These are phyloP conservation scores for Steinernema khuongi DNA, from an alignment of 1,140 invertebrate genomes.

Conservation along the genomic window DNA sequence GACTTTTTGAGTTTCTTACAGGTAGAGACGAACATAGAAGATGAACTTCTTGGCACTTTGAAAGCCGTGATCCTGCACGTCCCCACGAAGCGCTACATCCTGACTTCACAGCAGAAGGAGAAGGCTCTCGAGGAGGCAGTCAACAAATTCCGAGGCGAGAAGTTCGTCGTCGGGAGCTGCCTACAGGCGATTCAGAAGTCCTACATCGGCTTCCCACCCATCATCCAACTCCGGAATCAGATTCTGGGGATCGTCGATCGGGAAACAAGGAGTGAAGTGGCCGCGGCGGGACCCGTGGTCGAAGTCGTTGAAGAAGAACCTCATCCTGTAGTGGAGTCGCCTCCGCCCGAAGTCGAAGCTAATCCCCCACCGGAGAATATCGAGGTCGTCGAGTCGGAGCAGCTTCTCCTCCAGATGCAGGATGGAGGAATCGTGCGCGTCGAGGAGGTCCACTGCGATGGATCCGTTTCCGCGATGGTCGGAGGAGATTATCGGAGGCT, in stretches of 20 bases:
- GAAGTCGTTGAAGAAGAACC: background rate
- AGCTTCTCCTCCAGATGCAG: background rate
- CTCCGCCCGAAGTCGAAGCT: background rate
- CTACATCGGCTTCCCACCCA: background rate
- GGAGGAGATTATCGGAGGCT: background rate
- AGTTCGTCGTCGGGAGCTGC: conserved; percentile 1
- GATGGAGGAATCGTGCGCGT: background rate
- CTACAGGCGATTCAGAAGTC: background rate
- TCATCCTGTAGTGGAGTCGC: background rate
- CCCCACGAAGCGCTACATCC: background rate
- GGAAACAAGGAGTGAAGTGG: no score
- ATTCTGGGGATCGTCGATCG: background rate
- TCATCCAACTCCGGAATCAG: background rate
- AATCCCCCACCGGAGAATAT: background rate
- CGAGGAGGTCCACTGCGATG: background rate
- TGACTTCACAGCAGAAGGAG: background rate
- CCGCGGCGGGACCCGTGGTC: background rate
- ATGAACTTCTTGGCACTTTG: background rate
- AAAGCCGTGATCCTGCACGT: background rate
- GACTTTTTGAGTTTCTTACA: background rate
- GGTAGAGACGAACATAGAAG: background rate
- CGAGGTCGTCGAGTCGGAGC: background rate
- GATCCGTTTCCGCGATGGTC: background rate
- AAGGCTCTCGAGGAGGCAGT: background rate
- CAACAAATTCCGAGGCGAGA: background rate